A percentile compares a stretch with the other conserved stretches of the same genome.
phyloP scores from a whole-genome alignment of 2,113 vertebrate species.

The Syngnathoides biaculeatus region DNA sequence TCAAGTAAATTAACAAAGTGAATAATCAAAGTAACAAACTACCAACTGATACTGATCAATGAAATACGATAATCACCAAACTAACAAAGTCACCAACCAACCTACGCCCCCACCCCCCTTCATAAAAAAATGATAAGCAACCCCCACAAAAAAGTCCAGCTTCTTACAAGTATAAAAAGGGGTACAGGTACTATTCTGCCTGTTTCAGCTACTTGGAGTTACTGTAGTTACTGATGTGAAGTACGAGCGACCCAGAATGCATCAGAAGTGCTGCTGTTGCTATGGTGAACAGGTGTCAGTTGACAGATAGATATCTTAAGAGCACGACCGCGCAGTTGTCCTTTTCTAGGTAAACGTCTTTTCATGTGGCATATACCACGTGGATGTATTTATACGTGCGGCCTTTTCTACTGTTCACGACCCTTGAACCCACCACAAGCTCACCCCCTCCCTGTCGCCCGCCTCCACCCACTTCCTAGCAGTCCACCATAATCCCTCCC shows the following conservation, averaged over 20 bases:
- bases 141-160: too few relatives aligned
- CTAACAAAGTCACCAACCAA: too few relatives aligned
- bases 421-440: background rate
- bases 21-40: too few relatives aligned
- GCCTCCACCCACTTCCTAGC: background rate
- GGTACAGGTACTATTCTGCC: background rate
- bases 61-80: too few relatives aligned
- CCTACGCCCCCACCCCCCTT: too few relatives aligned
- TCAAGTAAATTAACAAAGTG: too few relatives aligned
- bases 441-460: background rate
- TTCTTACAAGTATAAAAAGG: too few relatives aligned
- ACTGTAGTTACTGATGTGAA: background rate
- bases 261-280: background rate
- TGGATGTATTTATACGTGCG: background rate
- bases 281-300: background rate
- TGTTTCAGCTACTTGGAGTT: background rate
- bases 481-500: conserved; percentile 56
- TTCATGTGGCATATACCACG: background rate
- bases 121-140: too few relatives aligned
- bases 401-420: conserved; percentile 8
- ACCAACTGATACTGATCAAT: too few relatives aligned
- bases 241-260: background rate
- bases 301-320: conserved; percentile 2
- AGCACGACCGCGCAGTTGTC: conserved; percentile 1
- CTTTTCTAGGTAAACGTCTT: conserved; percentile 3